Conservation (phyloP, 1,140 invertebrate genomes). For the Octopus sinensis region DNA sequence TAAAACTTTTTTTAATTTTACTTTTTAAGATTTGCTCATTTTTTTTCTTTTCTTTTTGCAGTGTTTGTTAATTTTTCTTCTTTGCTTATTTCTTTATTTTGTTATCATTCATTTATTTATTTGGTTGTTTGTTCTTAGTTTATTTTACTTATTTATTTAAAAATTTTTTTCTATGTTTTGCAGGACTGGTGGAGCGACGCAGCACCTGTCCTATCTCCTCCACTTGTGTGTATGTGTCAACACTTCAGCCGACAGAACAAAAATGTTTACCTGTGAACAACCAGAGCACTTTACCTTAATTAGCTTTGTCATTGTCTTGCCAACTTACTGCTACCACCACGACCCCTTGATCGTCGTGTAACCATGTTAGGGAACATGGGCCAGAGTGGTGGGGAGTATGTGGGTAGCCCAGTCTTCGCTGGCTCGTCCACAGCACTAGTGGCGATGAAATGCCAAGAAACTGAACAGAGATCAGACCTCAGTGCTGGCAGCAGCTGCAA, state of each 20-base stretch:
- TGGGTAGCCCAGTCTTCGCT: not conserved
- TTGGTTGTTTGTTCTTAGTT: too few species aligned
- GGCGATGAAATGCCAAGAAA: not conserved
- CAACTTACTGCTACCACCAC: not conserved
- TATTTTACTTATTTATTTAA: too few species aligned
- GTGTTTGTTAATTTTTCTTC: too few species aligned
- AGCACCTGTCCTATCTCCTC: not conserved
- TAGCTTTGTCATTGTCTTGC: not conserved
- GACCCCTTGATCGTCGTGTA: not conserved
- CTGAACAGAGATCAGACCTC: not conserved
- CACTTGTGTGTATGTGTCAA: not conserved
- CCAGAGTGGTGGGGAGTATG: constrained; percentile 1
- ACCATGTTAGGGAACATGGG: constrained; percentile 11
- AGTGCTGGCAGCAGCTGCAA: not conserved
- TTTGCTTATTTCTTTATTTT: too few species aligned
- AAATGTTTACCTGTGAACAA: not conserved
- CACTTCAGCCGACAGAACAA: not conserved
- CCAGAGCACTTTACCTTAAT: not conserved
- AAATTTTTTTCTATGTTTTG: not conserved
- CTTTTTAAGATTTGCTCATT: too few species aligned
- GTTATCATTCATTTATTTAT: too few species aligned
- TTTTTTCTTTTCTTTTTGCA: too few species aligned
- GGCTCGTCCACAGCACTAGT: not conserved
- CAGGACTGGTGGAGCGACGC: not conserved
- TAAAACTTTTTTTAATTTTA: too few species aligned